Evolutionary conservation across 1,140 invertebrate genomes (phyloP).

Genomic region (Drosophila parvula): DNA sequence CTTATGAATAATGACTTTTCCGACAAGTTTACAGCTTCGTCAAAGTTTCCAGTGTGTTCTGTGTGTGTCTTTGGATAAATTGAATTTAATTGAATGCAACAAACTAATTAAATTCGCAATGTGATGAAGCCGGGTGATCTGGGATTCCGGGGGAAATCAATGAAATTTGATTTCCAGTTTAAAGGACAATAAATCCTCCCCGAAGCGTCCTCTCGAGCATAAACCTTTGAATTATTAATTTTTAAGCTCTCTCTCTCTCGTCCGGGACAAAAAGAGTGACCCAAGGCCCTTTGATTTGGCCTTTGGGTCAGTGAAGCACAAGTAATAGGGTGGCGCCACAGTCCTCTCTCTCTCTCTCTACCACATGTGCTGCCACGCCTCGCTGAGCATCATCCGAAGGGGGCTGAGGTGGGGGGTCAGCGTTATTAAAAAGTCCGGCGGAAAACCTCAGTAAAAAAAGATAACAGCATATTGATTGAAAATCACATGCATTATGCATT

Average conservation of each 20-base stretch:
- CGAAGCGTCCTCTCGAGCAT: slow-evolving; percentile 38
- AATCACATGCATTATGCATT: slow-evolving; percentile 69
- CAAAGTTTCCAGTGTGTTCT: slow-evolving; percentile 48
- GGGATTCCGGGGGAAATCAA: slow-evolving; percentile 43
- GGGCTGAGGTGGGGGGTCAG: neutral
- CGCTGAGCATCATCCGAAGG: slow-evolving; percentile 63
- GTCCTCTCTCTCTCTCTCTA: slow-evolving; percentile 7
- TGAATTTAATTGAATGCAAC: slow-evolving; percentile 59
- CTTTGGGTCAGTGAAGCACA: slow-evolving; percentile 71
- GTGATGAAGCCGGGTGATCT: neutral
- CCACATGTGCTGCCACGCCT: slow-evolving; percentile 52
- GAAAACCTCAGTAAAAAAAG: slow-evolving; percentile 39
- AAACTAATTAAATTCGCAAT: slow-evolving; percentile 59
- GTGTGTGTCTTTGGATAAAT: slow-evolving; percentile 44
- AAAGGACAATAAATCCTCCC: slow-evolving; percentile 29
- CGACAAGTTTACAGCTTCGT: slow-evolving; percentile 35
- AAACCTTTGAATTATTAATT: slow-evolving; percentile 81
- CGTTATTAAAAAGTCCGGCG: slow-evolving; percentile 43
- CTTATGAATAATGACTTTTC: slow-evolving; percentile 71
- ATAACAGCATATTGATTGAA: slow-evolving; percentile 38
- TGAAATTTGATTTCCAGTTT: slow-evolving; percentile 53
- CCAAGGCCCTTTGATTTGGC: slow-evolving; percentile 67
- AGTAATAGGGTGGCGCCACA: slow-evolving; percentile 53
- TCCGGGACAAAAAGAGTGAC: slow-evolving; percentile 35
- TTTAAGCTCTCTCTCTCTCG: slow-evolving; percentile 60